Conservation (phyloP, 2,888 invertebrate species). For the Drosophila cyrtoloma region DNA sequence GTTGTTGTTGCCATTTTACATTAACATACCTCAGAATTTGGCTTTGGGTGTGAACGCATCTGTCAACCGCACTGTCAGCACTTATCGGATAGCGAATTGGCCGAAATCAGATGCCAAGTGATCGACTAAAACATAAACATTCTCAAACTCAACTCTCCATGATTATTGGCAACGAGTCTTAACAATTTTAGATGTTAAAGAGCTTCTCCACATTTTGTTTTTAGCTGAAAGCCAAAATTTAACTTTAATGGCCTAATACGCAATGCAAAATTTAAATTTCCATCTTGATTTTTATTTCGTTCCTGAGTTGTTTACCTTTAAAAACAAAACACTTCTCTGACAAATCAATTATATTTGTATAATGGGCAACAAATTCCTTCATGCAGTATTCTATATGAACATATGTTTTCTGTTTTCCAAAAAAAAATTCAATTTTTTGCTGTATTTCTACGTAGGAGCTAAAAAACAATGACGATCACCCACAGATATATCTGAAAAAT, state of each 20-base stretch:
- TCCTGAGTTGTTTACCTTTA: slow-evolving; percentile 39
- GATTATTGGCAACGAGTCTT: not conserved
- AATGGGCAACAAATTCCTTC: slow-evolving; percentile 52
- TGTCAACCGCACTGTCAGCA: slow-evolving; percentile 50
- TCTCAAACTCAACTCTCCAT: not conserved
- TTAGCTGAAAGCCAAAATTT: not conserved
- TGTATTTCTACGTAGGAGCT: slow-evolving; percentile 38
- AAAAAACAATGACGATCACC: slow-evolving; percentile 68
- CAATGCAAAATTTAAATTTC: not conserved
- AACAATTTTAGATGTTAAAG: too few relatives aligned
- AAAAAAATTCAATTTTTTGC: slow-evolving; percentile 55
- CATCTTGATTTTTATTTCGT: not conserved
- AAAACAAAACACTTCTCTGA: slow-evolving; percentile 32
- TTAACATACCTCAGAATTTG: slow-evolving; percentile 64
- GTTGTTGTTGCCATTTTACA: slow-evolving; percentile 54
- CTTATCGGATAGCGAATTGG: slow-evolving; percentile 23
- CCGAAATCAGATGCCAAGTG: slow-evolving; percentile 14
- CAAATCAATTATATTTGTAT: slow-evolving; percentile 64
- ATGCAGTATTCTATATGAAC: slow-evolving; percentile 14
- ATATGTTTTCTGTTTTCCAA: slow-evolving; percentile 42
- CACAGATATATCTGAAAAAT: slow-evolving; percentile 36
- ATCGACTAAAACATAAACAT: not conserved
- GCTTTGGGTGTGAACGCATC: slow-evolving; percentile 36
- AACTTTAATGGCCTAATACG: not conserved
- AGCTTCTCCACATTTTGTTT: too few relatives aligned